Base-by-base conservation (phyloP, 2,888 invertebrate species). In the Myopa testacea region DNA sequence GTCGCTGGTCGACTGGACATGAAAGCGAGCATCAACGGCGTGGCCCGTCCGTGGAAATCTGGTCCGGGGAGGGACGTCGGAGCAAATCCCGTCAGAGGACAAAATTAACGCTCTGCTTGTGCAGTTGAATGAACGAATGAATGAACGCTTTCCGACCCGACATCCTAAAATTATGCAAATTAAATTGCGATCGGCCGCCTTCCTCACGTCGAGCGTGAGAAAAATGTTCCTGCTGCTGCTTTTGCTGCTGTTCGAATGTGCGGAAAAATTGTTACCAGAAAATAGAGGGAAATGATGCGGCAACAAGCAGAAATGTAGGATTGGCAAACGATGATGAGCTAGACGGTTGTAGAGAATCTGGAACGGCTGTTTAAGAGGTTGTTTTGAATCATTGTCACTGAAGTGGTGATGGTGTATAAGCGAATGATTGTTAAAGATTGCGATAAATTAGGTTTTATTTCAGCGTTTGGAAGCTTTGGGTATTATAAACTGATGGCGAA, bases 141-240 rank as follows among this genome's bases (percentile, higher is more conserved):
- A 45, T 19, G 45, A 10, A 69, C 26, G 37, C 19, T 50, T 69
- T 50, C 50, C 50, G 26, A 45, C 26, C 19, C 19, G 26, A 69
- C 50, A 26, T 50, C 69, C 69, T 45, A 4, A 19, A 52, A 69
- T 69, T 69, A 69, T 69, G 69, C 69, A 69, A 69, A 69, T 69
- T 69, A 50, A 50, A 26, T 67, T 67, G 67, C 16, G 40, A 38
- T 14, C 40, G 40, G 38, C 67, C 67, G 40, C 40, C 12, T 40
- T 34, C 67, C 16, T 10, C 16, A 45, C 14, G 67, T 67, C 67
- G 40, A 40, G 40, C 37, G 40, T 8, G 40, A 6, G 16, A n/a
- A 37, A 67, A 40, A 68, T 68, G 38, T 26, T 37, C 34, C 12
- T 67, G n/a, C 38, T 67, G 40, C 3, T n/a, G 10, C 63, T 65